Evolutionary conservation across 2,113 vertebrate genomes (phyloP), one percentile per base, ranked within the genome.

Genomic region (Platysternon megacephalum): DNA sequence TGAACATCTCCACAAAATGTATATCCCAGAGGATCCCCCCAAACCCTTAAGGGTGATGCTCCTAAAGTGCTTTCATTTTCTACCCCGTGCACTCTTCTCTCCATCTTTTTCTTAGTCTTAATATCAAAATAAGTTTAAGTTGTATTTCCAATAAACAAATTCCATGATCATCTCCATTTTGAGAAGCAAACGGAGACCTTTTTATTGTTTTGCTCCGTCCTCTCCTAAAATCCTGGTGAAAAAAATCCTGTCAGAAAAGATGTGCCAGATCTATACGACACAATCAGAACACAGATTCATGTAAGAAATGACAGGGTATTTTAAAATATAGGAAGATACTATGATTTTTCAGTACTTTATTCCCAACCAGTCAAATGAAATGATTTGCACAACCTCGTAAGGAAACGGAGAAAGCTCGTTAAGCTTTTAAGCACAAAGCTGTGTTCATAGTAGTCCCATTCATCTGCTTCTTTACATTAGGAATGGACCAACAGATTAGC

Each of bases 401-500:
- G 51, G 28, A 42, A 65, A 7, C 7, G 0, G 24, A 84, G 44
- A 65, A 11, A 42, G 17, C 35, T 2, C 0, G 17, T 29, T 32
- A 1, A 53, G 26, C 24, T 84, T 29, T 11, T 9, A 48, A 26
- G 11, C 4, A 68, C 0, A 79, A 5, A 76, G 39, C 19, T 24
- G 32, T 46, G 44, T 14, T 22, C 8, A 24, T 7, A 86, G 5
- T 0, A 44, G 94, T 65, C 51, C 58, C 26, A 28, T 13, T 61
- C 8, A 6, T 26, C 44, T 48, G 5, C 19, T 65, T 48, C 83
- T 78, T 4, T 42, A 16, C 58, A 55, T 6, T 49, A 9, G 1
- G 39, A 85, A 12, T 0, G 24, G 29, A 2, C 26, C 11, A 28
- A 39, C 0, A 0, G 2, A 11, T 55, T 4, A 52, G 28, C 8